phyloP scores from a whole-genome alignment of 2,888 invertebrate species.

The Ernsta delagoae region DNA sequence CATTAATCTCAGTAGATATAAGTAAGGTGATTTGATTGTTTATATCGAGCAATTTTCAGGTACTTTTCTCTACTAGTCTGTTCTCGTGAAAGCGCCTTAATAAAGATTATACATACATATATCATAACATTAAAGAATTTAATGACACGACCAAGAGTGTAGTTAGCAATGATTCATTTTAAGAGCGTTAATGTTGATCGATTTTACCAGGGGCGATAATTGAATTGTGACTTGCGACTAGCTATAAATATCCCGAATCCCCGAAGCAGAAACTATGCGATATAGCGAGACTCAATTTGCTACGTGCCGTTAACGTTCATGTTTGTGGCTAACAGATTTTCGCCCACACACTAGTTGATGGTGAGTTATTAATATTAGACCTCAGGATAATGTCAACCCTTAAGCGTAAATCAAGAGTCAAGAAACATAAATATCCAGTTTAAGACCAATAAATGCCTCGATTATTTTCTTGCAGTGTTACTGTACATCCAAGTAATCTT shows the following conservation, averaged over 20 bases:
- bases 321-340: neutral
- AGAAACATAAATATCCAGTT: too few species aligned
- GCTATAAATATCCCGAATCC: neutral
- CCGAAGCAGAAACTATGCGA: neutral
- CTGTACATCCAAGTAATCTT: too few species aligned
- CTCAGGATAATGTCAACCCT: too few species aligned
- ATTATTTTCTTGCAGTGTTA: too few species aligned
- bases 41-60: too few species aligned
- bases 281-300: neutral
- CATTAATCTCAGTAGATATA: too few species aligned
- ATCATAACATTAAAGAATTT: neutral
- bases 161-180: neutral
- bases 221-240: conserved; percentile 6
- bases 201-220: neutral
- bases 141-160: neutral
- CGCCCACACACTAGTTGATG: neutral
- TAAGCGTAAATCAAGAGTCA: too few species aligned
- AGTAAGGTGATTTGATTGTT: too few species aligned
- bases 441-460: too few species aligned
- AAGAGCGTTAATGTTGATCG: neutral
- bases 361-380: neutral
- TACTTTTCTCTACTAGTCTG: too few species aligned
- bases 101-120: too few species aligned
- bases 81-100: too few species aligned
- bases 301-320: neutral